Conservation (phyloP, 2,797 vertebrate species). For the Vespertilio murinus region DNA sequence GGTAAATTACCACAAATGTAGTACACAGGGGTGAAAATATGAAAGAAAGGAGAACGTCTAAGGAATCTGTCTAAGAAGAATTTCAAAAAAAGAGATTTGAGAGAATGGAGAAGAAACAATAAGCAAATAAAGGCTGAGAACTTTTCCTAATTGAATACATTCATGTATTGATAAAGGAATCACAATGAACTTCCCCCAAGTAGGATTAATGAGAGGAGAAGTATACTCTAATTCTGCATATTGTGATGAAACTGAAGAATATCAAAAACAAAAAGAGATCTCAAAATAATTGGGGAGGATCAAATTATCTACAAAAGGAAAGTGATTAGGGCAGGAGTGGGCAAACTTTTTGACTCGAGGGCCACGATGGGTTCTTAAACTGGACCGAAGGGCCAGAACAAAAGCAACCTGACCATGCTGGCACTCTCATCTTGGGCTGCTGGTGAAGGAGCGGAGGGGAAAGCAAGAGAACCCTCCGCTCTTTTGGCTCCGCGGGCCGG, state of each 20-base stretch:
- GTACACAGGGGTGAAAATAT: background rate
- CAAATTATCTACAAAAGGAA: background rate
- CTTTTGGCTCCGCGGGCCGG: no score
- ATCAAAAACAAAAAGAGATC: background rate
- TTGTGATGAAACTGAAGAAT: background rate
- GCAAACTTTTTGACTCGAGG: no score
- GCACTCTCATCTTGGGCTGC: no score
- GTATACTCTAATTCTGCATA: background rate
- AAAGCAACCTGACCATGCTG: no score
- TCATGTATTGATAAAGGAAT: background rate
- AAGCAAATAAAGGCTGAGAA: background rate
- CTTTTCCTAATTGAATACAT: background rate
- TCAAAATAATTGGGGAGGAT: background rate
- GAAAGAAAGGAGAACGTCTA: background rate
- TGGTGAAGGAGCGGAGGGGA: no score
- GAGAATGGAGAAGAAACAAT: background rate
- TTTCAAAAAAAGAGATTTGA: background rate
- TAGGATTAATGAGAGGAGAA: background rate
- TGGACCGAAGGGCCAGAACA: no score
- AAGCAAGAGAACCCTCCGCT: no score
- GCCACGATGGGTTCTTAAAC: no score
- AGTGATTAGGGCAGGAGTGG: no score
- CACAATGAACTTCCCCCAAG: background rate
- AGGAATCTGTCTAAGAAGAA: background rate
- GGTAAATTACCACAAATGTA: background rate